These are phyloP conservation scores for Eumerus sabulonum DNA, from an alignment of 2,888 invertebrate species.

Conservation along the genomic window DNA sequence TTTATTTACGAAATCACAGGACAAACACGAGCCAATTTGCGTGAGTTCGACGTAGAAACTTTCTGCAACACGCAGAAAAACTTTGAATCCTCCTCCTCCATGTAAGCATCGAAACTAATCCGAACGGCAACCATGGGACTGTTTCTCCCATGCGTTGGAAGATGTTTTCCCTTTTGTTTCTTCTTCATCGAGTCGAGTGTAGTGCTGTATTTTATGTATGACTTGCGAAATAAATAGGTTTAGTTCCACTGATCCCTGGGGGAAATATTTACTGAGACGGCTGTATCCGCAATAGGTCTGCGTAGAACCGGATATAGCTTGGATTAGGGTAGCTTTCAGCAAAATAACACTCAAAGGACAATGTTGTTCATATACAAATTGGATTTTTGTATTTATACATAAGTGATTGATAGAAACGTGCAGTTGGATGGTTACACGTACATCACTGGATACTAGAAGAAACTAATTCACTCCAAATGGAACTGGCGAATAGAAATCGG, in stretches of 20 bases:
- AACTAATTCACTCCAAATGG: no score
- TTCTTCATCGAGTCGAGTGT: conserved; percentile 20
- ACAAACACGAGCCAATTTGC: conserved; percentile 47
- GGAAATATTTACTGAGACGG: conserved; percentile 38
- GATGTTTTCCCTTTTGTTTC: conserved; percentile 4
- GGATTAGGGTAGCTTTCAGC: conserved; percentile 20
- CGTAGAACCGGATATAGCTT: conserved; percentile 16
- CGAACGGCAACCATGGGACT: conserved; percentile 23
- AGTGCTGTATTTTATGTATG: not conserved
- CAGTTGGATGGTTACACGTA: no score
- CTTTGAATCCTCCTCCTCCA: not conserved
- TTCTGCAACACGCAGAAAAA: conserved; percentile 1
- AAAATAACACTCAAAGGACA: conserved; percentile 10
- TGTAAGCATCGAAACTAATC: conserved; percentile 17
- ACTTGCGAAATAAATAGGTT: not conserved
- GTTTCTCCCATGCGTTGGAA: conserved; percentile 27
- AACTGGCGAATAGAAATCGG: no score
- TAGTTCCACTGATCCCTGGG: conserved; percentile 19
- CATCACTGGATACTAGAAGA: no score
- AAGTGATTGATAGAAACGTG: no score
- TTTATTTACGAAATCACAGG: conserved; percentile 14
- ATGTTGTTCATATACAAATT: conserved; percentile 1
- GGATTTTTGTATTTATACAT: no score
- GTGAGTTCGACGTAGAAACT: conserved; percentile 27
- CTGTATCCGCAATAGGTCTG: not conserved